Percentiles rank a stretch among this genome's conserved stretches.
These are phyloP conservation scores for Atlantisia rogersi DNA, from an alignment of 2,113 vertebrate species.

Conservation along the genomic window DNA sequence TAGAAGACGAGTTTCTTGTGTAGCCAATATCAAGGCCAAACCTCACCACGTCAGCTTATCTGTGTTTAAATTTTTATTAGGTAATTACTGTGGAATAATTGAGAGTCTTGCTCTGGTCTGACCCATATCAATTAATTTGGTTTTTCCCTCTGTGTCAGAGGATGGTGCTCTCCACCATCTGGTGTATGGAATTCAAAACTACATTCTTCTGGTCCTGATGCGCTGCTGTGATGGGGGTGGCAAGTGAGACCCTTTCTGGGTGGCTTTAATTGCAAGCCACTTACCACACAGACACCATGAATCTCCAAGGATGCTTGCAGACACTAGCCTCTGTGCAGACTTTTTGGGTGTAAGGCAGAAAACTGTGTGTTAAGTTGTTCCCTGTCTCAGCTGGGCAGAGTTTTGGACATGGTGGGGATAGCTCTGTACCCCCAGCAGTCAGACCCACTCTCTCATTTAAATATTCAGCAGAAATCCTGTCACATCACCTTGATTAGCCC, in stretches of 20 bases:
- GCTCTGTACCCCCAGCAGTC: neutral
- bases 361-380: neutral
- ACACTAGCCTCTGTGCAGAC: neutral
- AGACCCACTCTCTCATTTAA: neutral
- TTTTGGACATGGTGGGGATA: neutral
- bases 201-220: neutral
- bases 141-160: neutral
- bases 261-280: slow-evolving; percentile 10
- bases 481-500: neutral
- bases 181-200: neutral
- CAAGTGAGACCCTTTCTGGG: neutral
- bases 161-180: neutral
- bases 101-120: slow-evolving; percentile 18
- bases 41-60: neutral
- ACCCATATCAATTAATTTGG: slow-evolving; percentile 56
- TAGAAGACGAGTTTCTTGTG: neutral
- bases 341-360: neutral
- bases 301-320: neutral
- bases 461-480: neutral
- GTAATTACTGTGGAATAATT: slow-evolving; percentile 48
- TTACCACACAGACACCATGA: neutral
- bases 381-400: neutral
- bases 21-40: neutral
- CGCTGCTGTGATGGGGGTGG: neutral
- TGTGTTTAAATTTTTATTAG: slow-evolving; percentile 45